Evolutionary conservation across 2,113 vertebrate genomes (phyloP), one percentile per base, ranked within the genome.

Genomic region (Eublepharis macularius): DNA sequence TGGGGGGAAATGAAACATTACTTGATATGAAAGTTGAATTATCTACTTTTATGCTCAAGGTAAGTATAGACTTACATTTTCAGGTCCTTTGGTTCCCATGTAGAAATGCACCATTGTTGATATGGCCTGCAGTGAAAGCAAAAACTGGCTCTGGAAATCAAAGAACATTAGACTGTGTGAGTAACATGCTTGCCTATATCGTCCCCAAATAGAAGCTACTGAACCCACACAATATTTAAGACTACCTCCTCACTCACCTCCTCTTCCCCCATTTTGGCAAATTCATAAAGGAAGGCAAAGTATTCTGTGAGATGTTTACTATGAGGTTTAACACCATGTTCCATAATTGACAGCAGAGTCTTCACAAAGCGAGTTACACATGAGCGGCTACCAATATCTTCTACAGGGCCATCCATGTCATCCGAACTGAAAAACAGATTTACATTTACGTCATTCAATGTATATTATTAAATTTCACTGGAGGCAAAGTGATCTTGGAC

Each of bases 31-130:
- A 84, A 9, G 0, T 66, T 0, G 14, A 47, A 90, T n/a, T 43
- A 24, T 21, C 8, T 2, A 26, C 1, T 1, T 81, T 39, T 54
- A 0, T 0, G 66, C 21, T 21, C 2, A 45, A 10, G 54, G 68
- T 41, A 17, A 29, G 45, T 4, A 83, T 0, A 63, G 0, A 97
- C 99, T 97, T 91, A 99, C 99, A 54, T 99, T 99, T 94, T 99
- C 99, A 43, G 98, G 98, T 34, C 98, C 99, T 96, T 99, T 99
- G 82, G 99, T 99, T 93, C 99, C 99, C 98, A 99, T 99, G 96
- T 99, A 99, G 97, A 99, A 99, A 93, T 99, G 98, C 57, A 99
- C 99, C 99, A 99, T 99, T 54, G 99, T 99, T 88, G 98, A 99
- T 89, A 99, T 99, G 90, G 98, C 98, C 97, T 99, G 99, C 60